These are phyloP conservation scores for Timema podura DNA, from an alignment of 2,888 invertebrate species.

Conservation along the genomic window DNA sequence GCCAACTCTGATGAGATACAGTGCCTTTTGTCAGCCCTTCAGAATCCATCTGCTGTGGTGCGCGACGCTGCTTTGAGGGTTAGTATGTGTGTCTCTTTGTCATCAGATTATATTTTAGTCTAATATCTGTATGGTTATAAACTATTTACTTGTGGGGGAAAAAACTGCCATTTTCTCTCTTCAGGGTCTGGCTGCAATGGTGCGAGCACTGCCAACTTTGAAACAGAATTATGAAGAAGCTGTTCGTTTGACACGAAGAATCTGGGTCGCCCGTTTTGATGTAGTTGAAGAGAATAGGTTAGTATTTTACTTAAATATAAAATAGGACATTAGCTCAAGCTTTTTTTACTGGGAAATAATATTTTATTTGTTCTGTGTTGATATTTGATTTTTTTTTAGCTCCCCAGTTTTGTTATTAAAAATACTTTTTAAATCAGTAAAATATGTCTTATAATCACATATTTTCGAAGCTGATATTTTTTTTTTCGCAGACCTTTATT, in stretches of 20 bases:
- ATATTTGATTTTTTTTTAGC: too few species aligned
- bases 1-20: slow-evolving; percentile 68
- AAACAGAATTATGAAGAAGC: slow-evolving; percentile 56
- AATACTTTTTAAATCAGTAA: too few species aligned
- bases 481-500: too few species aligned
- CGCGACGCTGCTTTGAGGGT: slow-evolving; percentile 70
- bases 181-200: slow-evolving; percentile 60
- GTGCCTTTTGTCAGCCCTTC: slow-evolving; percentile 71
- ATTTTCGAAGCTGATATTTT: too few species aligned
- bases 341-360: too few species aligned
- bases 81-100: slow-evolving; percentile 17
- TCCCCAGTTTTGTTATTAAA: too few species aligned
- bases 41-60: slow-evolving; percentile 64
- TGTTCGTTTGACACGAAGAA: slow-evolving; percentile 61
- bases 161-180: slow-evolving; percentile 24
- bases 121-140: not conserved
- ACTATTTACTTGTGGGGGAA: not conserved
- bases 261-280: slow-evolving; percentile 84
- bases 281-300: slow-evolving; percentile 67
- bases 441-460: too few species aligned
- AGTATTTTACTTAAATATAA: slow-evolving; percentile 30
- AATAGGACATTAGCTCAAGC: too few species aligned
- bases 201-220: slow-evolving; percentile 57
- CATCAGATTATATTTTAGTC: not conserved
- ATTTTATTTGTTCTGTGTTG: too few species aligned